Evolutionary conservation across 2,113 vertebrate species (phyloP).

Genomic region (Clinocottus analis): DNA sequence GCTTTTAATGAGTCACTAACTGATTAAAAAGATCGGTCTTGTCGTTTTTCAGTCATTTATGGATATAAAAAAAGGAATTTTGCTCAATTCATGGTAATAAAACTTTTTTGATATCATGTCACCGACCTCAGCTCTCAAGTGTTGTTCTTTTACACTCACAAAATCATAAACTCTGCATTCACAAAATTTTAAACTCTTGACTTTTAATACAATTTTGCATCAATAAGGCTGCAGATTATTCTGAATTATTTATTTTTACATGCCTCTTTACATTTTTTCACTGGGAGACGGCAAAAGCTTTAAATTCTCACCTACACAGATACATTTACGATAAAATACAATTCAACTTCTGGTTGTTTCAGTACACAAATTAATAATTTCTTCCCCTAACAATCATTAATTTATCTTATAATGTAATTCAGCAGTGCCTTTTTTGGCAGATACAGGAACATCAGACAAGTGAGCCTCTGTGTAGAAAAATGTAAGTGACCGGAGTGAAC

Average conservation of each 20-base stretch:
- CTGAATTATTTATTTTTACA: neutral
- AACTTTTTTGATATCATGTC: slow-evolving; percentile 27
- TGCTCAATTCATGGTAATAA: slow-evolving; percentile 41
- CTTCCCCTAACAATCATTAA: neutral
- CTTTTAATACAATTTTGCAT: too few relatives aligned
- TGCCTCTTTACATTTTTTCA: neutral
- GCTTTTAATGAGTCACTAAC: neutral
- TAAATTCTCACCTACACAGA: neutral
- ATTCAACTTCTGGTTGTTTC: neutral
- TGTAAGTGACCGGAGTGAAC: neutral
- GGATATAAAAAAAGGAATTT: slow-evolving; percentile 9
- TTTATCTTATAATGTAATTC: neutral
- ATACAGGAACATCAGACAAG: too few relatives aligned
- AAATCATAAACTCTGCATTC: neutral
- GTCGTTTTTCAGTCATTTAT: neutral
- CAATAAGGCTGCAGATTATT: neutral
- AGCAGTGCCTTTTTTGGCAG: neutral
- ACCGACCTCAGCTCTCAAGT: neutral
- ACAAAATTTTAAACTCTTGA: neutral
- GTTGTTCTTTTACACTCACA: slow-evolving; percentile 2
- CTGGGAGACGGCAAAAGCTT: slow-evolving; percentile 12
- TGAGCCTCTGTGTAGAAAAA: neutral
- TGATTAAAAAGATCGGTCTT: neutral
- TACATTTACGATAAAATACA: neutral
- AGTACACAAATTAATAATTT: neutral